Base-by-base conservation (phyloP, 1,140 invertebrate species). In the Hestina assimilis region DNA sequence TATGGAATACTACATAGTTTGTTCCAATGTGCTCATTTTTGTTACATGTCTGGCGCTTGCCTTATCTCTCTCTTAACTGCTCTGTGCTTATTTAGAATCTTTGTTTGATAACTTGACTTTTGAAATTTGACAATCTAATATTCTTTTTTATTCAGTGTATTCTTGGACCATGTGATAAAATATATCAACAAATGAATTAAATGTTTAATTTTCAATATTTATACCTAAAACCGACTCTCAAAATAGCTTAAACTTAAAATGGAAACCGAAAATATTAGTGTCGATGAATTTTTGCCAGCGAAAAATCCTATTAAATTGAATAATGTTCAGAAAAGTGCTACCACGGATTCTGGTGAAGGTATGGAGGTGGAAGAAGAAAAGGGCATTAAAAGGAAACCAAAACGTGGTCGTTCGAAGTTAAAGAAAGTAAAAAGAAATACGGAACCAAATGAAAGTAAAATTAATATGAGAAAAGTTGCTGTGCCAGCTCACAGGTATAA, bases 331-430 rank as follows among this genome's bases (percentile, higher is more conserved):
- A 85, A 91, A 59, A 85, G 87, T 66, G 84, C 84, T 1, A 75
- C 86, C 3, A 82, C 87, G 0, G 81, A 87, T 53, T 85, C 83
- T 53, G 88, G 80, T 1, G 84, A 90, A 61, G 80, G 65, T 20
- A 92, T 92, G 92, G 91, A 93, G 61, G 90, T 94, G 2, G 93
- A 94, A 56, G 85, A 86, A 42, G 86, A 92, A 3, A 92, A 91
- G 78, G 92, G 91, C 3, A 92, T 92, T 57, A 87, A 94, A 81
- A 92, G 91, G 24, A 92, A 87, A 58, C 47, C 81, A 21, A 91
- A 90, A 80, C 72, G 69, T 57, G 65, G 38, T 35, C 81, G 88
- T 42, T 60, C 83, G 14, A 79, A 79, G 57, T 58, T 83, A 0
- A 94, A 94, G 69, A 89, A 80, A 51, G 52, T 72, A 4, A 92